A percentile compares a stretch with the other conserved stretches of the same genome.
Evolutionary conservation across 1,140 invertebrate genomes (phyloP).

Genomic region (Oryctes rhinoceros): DNA sequence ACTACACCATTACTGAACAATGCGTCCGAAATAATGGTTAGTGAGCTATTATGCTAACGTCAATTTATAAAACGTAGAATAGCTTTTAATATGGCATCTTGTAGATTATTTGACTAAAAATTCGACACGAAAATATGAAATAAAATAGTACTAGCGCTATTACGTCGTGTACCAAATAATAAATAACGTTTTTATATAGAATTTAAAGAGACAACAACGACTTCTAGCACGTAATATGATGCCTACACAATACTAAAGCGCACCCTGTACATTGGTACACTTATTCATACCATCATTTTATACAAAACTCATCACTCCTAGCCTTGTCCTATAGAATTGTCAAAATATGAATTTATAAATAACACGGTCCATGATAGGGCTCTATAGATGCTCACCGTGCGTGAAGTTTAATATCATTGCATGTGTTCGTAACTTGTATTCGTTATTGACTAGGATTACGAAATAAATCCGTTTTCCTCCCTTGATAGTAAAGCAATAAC

Average conservation of each 20-base stretch:
- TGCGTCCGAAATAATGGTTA: slow-evolving; percentile 32
- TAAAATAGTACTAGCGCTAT: too few relatives aligned
- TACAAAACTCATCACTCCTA: background rate
- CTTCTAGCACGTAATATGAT: too few relatives aligned
- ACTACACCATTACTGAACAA: slow-evolving; percentile 34
- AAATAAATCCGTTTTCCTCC: slow-evolving; percentile 37
- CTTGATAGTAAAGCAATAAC: slow-evolving; percentile 14
- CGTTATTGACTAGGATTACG: slow-evolving; percentile 35
- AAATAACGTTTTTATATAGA: too few relatives aligned
- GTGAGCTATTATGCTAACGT: slow-evolving; percentile 19
- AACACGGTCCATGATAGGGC: slow-evolving; percentile 54
- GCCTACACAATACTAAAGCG: too few relatives aligned
- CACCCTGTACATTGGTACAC: too few relatives aligned
- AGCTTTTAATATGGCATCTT: background rate
- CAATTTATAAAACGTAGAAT: slow-evolving; percentile 9
- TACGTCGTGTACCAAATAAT: too few relatives aligned
- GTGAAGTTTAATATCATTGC: slow-evolving; percentile 56
- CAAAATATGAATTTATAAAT: slow-evolving; percentile 61
- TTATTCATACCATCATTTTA: background rate
- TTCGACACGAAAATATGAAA: too few relatives aligned
- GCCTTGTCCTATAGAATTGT: slow-evolving; percentile 56
- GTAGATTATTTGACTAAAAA: background rate
- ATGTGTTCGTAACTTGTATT: slow-evolving; percentile 56
- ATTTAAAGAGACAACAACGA: too few relatives aligned
- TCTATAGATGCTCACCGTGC: slow-evolving; percentile 54